phyloP scores from a whole-genome alignment of 2,888 invertebrate genomes.

The Lordiphosa andalusiaca region DNA sequence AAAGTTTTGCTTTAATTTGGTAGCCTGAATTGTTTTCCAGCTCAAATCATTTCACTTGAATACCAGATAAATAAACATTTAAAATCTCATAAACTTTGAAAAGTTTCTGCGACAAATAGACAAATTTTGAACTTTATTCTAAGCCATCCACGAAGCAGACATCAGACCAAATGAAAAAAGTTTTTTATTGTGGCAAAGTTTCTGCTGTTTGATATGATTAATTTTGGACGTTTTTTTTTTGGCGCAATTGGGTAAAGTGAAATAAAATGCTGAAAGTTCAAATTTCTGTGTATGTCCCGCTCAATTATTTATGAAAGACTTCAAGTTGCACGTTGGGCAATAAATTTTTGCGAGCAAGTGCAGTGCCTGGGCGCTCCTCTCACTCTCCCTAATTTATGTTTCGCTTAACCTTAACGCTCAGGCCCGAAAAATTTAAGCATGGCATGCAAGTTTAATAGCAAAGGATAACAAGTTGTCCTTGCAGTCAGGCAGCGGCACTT shows the following conservation, averaged over 20 bases:
- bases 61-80: background rate
- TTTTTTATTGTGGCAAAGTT: slow-evolving; percentile 59
- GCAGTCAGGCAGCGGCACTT: slow-evolving; percentile 15
- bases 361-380: slow-evolving; percentile 8
- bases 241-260: slow-evolving; percentile 3
- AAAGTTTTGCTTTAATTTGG: background rate
- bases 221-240: slow-evolving; percentile 36
- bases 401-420: slow-evolving; percentile 71
- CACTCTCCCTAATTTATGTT: slow-evolving; percentile 56
- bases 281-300: slow-evolving; percentile 28
- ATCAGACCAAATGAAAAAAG: slow-evolving; percentile 18
- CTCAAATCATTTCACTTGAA: background rate
- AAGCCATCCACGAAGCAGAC: too few species aligned
- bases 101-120: too few species aligned
- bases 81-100: too few species aligned
- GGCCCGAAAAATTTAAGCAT: slow-evolving; percentile 62
- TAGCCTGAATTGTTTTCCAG: background rate
- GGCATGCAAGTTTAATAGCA: slow-evolving; percentile 68
- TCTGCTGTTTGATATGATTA: slow-evolving; percentile 46
- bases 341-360: slow-evolving; percentile 47
- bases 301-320: slow-evolving; percentile 58
- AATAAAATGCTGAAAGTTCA: slow-evolving; percentile 25
- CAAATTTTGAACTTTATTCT: slow-evolving; percentile 3
- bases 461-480: slow-evolving; percentile 34
- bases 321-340: slow-evolving; percentile 49